Base-by-base conservation (phyloP, 1,140 invertebrate species). In the Mycetomoellerius zeteki region DNA sequence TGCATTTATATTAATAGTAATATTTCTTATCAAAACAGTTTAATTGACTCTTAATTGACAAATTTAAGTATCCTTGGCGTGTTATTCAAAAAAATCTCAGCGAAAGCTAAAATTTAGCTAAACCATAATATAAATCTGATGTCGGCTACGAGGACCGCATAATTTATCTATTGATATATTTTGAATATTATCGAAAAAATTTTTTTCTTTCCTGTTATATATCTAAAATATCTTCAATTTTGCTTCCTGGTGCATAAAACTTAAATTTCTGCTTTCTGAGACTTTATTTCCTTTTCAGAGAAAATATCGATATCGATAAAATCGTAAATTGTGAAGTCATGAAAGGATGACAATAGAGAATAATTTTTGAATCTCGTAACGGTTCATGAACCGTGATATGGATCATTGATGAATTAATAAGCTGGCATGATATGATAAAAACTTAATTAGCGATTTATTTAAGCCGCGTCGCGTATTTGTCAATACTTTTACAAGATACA, bases 301-400 rank as follows among this genome's bases (percentile, higher is more conserved):
- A 30, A 37, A 64, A 62, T 33, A 8, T 65, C 62, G 16, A 64
- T 16, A 16, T 2, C 30, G 37, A 43, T 43, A 30, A 30, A n/a
- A n/a, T n/a, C 24, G 14, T 33, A 30, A 65, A 43, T 43, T 7
- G 16, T 19, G 33, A 30, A 67, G 3, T 7, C 33, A 21, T 12
- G 14, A 65, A 65, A 78, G 30, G 19, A 19, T 21, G n/a, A 65
- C 6, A 8, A 27, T 10, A 21, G 60, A 47, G 14, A 52, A 43
- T 33, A 78, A 8, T n/a, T 52, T 50, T 65, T 19, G 19, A 65
- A 78, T 21, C 62, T 78, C 16, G 27, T 6, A 65, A n/a, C 12
- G 12, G 12, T 30, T 76, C 54, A 2, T 21, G 10, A 10, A 65
- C 52, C 7, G 16, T n/a, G 14, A 16, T 52, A 8, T 12, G 37